Base-by-base conservation (phyloP, 2,113 vertebrate genomes). In the Aspidoscelis tigris region DNA sequence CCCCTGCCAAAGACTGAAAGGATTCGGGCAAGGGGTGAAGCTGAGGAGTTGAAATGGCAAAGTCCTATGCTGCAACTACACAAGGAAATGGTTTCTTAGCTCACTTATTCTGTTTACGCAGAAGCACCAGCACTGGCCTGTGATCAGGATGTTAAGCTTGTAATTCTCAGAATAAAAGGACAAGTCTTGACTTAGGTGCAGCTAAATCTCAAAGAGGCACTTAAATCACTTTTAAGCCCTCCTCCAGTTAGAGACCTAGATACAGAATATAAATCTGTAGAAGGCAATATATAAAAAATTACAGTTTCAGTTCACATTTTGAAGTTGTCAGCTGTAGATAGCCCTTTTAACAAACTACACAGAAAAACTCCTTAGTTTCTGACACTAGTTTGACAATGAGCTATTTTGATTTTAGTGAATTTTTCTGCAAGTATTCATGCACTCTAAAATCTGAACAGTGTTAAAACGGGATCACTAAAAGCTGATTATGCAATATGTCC, bases 201-300 rank as follows among this genome's bases (percentile, higher is more conserved):
- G 53, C 76, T 73, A 47, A 65, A 43, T 65, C 80, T 22, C 24
- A 74, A 58, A 79, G 83, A 84, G 43, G 76, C 70, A 73, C 76
- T 80, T 65, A 58, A 79, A 50, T 74, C 43, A 58, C 8, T n/a
- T 44, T 53, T 65, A 79, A 47, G 26, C 21, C 66, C 58, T 72
- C 26, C 53, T 39, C n/a, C 70, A 7, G 14, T 66, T 50, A 74
- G 2, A 85, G 21, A 43, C 14, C 39, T 61, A 61, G 20, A 1
- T n/a, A 44, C 58, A 53, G 5, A 61, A 72, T 26, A 72, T 53
- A 44, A 73, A 53, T 26, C 47, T 55, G 2, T 53, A 50, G 26
- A 21, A 66, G 21, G 39, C 12, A 12, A 41, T 24, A n/a, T 11
- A 53, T 47, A 41, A 33, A 76, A 14, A 33, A 33, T 77, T 61